These are phyloP conservation scores for Atta colombica DNA, from an alignment of 1,140 invertebrate genomes.

Conservation along the genomic window DNA sequence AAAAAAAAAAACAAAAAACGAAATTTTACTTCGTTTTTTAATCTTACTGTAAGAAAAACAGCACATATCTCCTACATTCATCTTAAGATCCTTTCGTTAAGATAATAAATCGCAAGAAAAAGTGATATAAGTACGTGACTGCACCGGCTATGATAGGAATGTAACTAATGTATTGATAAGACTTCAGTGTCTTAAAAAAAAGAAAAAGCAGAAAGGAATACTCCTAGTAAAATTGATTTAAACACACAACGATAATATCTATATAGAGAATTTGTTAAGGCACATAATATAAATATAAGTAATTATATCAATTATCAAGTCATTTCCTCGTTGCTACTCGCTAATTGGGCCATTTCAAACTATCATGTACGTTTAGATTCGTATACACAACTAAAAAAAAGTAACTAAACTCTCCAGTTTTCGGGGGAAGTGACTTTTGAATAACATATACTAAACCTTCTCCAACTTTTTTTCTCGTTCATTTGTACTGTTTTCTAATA, in stretches of 20 bases:
- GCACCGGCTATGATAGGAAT: constrained; percentile 31
- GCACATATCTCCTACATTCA: neutral
- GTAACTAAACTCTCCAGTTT: constrained; percentile 2
- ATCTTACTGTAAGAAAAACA: constrained; percentile 6
- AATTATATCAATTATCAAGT: constrained; percentile 44
- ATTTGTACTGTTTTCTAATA: constrained; percentile 56
- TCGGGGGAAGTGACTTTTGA: neutral
- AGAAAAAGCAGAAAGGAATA: neutral
- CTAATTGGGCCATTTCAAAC: constrained; percentile 32
- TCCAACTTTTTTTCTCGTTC: constrained; percentile 18
- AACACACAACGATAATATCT: constrained; percentile 28
- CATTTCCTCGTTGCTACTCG: neutral
- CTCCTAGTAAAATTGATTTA: neutral
- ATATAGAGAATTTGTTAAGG: constrained; percentile 51
- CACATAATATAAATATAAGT: constrained; percentile 49
- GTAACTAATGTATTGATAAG: constrained; percentile 11
- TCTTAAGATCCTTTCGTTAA: neutral
- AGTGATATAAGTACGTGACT: constrained; percentile 38
- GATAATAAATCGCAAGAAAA: constrained; percentile 5
- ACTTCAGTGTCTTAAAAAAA: constrained; percentile 16
- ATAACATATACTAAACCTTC: neutral
- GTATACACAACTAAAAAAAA: constrained; percentile 11
- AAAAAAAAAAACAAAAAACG: no score
- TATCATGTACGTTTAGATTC: constrained; percentile 2
- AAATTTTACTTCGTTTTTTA: neutral